A percentile compares a stretch with the other conserved stretches of the same genome.
phyloP scores from a whole-genome alignment of 2,888 invertebrate species.

The Stratiomys singularior region DNA sequence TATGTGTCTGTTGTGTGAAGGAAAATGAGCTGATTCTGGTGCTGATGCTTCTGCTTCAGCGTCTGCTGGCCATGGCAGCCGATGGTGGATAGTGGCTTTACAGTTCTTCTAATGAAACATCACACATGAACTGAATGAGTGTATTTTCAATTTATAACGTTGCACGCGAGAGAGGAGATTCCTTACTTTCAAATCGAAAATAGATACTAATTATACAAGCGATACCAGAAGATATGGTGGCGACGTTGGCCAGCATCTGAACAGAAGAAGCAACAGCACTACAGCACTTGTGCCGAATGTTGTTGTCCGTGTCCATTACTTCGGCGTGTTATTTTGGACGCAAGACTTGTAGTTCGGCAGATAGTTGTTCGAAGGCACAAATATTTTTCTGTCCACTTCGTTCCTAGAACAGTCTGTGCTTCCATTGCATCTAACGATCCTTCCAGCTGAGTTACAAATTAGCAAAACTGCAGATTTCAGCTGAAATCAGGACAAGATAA shows the following conservation, averaged over 20 bases:
- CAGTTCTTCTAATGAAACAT: neutral
- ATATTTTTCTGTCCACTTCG: too few species aligned
- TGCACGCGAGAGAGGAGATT: neutral
- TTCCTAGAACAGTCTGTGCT: too few species aligned
- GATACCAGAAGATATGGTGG: neutral
- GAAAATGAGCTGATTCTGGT: neutral
- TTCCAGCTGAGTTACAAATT: too few species aligned
- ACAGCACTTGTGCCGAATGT: slow-evolving; percentile 7
- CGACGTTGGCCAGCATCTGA: neutral
- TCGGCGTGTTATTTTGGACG: slow-evolving; percentile 33
- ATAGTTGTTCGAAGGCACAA: neutral
- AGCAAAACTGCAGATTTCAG: too few species aligned
- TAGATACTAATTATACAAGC: slow-evolving; percentile 35
- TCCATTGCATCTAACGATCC: too few species aligned
- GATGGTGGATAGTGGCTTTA: too few species aligned
- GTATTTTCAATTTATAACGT: slow-evolving; percentile 30
- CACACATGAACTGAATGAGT: slow-evolving; percentile 20
- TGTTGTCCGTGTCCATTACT: slow-evolving; percentile 35
- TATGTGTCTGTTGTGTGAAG: neutral
- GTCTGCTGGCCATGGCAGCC: too few species aligned
- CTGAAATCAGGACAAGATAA: too few species aligned
- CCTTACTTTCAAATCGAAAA: slow-evolving; percentile 11
- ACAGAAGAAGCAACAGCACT: too few species aligned
- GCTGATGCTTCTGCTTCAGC: too few species aligned
- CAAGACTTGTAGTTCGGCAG: neutral